Conservation (phyloP, 2,888 invertebrate genomes). For the Beris chalybata region DNA sequence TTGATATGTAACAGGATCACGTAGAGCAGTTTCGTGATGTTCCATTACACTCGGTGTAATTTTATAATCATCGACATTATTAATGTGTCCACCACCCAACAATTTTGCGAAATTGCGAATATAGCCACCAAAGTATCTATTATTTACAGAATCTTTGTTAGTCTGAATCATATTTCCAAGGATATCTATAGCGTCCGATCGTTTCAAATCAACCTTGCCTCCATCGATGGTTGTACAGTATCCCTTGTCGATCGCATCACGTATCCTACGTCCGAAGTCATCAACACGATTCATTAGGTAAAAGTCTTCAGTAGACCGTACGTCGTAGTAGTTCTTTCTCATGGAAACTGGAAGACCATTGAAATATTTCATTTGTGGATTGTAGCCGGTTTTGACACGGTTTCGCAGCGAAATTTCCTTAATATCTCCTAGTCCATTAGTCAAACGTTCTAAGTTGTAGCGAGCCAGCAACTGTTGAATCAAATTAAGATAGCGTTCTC, state of each 20-base stretch:
- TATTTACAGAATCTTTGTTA: slow-evolving; percentile 49
- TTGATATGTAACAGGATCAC: slow-evolving; percentile 72
- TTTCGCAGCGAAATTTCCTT: slow-evolving; percentile 60
- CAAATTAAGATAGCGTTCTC: slow-evolving; percentile 66
- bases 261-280: slow-evolving; percentile 54
- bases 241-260: slow-evolving; percentile 59
- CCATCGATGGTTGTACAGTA: slow-evolving; percentile 50
- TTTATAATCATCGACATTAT: slow-evolving; percentile 35
- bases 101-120: slow-evolving; percentile 14
- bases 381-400: slow-evolving; percentile 63
- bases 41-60: slow-evolving; percentile 64
- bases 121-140: slow-evolving; percentile 14
- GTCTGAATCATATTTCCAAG: slow-evolving; percentile 59
- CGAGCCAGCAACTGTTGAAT: slow-evolving; percentile 71
- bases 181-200: slow-evolving; percentile 57
- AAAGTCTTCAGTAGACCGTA: slow-evolving; percentile 56
- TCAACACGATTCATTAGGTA: slow-evolving; percentile 54
- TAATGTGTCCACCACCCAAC: slow-evolving; percentile 24
- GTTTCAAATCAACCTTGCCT: slow-evolving; percentile 47
- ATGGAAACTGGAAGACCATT: slow-evolving; percentile 69
- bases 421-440: slow-evolving; percentile 70
- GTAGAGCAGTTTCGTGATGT: slow-evolving; percentile 64
- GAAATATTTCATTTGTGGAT: slow-evolving; percentile 64
- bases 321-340: slow-evolving; percentile 62
- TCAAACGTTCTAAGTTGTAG: slow-evolving; percentile 76